Percentiles rank a stretch among this genome's conserved stretches.
phyloP scores from a whole-genome alignment of 2,797 vertebrate species.

The Dipus sagitta region DNA sequence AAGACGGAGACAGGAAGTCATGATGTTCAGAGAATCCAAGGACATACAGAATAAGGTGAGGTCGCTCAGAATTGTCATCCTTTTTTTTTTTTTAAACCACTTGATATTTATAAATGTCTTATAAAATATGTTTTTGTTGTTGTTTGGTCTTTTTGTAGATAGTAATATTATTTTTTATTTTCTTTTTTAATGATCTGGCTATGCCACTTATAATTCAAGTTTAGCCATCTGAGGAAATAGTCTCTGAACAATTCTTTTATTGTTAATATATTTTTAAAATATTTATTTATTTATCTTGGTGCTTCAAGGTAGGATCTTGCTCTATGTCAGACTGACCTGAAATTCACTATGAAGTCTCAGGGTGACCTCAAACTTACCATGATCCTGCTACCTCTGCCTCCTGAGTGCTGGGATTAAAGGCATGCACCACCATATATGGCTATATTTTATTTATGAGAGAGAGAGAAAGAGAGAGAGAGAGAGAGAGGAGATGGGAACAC shows the following conservation, averaged over 20 bases:
- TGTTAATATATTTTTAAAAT: neutral
- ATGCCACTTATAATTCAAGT: neutral
- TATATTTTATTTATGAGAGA: too few relatives aligned
- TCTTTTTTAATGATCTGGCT: neutral
- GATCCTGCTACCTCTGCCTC: too few relatives aligned
- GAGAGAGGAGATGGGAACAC: too few relatives aligned
- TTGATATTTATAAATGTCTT: neutral
- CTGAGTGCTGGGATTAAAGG: too few relatives aligned
- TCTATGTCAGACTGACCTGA: too few relatives aligned
- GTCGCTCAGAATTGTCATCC: neutral
- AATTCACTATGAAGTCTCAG: too few relatives aligned
- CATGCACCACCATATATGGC: too few relatives aligned
- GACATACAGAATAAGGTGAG: conserved; percentile 62
- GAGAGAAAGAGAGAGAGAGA: too few relatives aligned
- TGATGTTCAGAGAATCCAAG: neutral
- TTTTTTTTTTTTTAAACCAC: too few relatives aligned
- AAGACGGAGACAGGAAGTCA: conserved; percentile 10
- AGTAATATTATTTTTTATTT: neutral
- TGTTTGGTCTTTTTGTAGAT: neutral
- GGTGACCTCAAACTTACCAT: too few relatives aligned
- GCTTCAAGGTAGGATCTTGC: too few relatives aligned
- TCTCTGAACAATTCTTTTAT: conserved; percentile 10
- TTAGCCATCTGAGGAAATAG: neutral
- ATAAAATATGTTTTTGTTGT: neutral
- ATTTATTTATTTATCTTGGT: too few relatives aligned